Percentiles rank a stretch among this genome's conserved stretches.
Evolutionary conservation across 1,140 invertebrate genomes (phyloP).

Genomic region (Drosophila triauraria): DNA sequence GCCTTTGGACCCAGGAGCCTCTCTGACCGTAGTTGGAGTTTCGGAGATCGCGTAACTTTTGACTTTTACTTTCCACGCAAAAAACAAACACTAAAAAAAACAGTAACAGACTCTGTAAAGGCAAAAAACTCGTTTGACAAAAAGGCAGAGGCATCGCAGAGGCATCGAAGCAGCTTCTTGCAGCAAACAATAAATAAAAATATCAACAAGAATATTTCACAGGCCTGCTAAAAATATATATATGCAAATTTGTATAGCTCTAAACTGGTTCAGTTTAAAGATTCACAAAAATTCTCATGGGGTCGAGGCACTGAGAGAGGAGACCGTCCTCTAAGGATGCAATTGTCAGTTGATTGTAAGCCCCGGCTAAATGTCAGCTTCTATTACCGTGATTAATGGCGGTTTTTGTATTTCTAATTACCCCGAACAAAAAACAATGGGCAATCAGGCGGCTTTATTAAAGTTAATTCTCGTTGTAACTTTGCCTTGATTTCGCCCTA

Average conservation of each 20-base stretch:
- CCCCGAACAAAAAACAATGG: conserved; percentile 24
- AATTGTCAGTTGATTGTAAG: conserved; percentile 32
- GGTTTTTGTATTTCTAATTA: conserved; percentile 27
- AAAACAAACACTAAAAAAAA: conserved; percentile 35
- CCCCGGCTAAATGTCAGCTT: conserved; percentile 51
- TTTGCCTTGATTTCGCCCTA: conserved; percentile 29
- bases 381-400: conserved; percentile 31
- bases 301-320: conserved; percentile 7
- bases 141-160: conserved; percentile 45
- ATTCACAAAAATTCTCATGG: conserved; percentile 38
- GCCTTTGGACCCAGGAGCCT: conserved; percentile 6
- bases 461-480: conserved; percentile 24
- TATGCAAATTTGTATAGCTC: conserved; percentile 26
- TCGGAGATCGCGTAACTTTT: conserved; percentile 54
- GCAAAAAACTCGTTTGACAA: conserved; percentile 62
- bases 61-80: conserved; percentile 68
- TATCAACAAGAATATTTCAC: conserved; percentile 64
- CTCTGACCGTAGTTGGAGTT: conserved; percentile 51
- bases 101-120: conserved; percentile 30
- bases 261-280: conserved; percentile 52
- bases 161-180: conserved; percentile 23
- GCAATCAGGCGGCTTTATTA: conserved; percentile 30
- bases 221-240: conserved; percentile 23
- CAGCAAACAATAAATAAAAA: conserved; percentile 62
- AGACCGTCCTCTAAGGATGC: conserved; percentile 45